Base-by-base conservation (phyloP, 2,113 vertebrate species). In the Sander lucioperca region DNA sequence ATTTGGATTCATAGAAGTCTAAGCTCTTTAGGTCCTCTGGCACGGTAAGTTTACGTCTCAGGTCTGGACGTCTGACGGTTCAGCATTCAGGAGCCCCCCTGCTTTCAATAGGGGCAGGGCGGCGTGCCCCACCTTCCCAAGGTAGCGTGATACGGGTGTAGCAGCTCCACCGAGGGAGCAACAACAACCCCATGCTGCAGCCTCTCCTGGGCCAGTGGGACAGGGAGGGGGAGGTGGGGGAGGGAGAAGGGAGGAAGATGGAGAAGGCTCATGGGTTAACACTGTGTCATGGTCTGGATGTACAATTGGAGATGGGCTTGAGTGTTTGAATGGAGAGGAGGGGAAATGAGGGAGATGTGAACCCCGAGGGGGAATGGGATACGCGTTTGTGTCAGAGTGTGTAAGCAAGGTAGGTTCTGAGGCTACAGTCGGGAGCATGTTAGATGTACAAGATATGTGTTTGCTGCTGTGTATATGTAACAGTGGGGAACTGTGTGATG, bases 41-140 rank as follows among this genome's bases (percentile, higher is more conserved):
- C 74, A 70, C 87, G 83, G 47, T 77, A 89, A 82, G 84, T 92
- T 88, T 33, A 64, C 89, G 89, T 93, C 94, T 96, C 94, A 96
- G 73, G 56, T 95, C 89, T 96, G 96, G 93, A 96, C 94, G 56
- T 95, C 94, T 79, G 96, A 95, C 43, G 94, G 90, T 93, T 86
- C 85, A 21, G 61, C 91, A 76, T 95, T 95, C 93, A 95, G 95
- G 93, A 96, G 96, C 91, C 95, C 94, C 92, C 94, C 94, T 89
- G 92, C 95, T 48, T 95, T 95, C 86, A 96, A 78, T 89, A 97
- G 95, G 90, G 96, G 93, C 92, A 96, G 91, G 87, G 96, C 93
- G 82, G 95, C 94, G 84, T 96, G 95, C 82, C 96, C 95, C 94
- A 97, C 96, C 94, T 96, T 98, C 92, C 94, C 95, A 88, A 97